Evolutionary conservation across 92 coral and sea anemone genomes (phyloP).

Genomic region (Epizoanthus fatuus): DNA sequence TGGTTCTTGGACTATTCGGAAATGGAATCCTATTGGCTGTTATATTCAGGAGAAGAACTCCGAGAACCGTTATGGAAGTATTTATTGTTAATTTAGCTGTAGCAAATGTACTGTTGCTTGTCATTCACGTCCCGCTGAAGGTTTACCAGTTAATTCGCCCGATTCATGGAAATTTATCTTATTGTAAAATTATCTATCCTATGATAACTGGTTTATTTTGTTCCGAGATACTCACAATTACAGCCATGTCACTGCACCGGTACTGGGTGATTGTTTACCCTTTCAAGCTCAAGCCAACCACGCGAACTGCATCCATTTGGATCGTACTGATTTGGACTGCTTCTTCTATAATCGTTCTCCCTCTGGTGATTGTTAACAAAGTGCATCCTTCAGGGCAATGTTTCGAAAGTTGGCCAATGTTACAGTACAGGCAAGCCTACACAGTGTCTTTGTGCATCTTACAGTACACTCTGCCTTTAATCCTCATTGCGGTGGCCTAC

Average conservation of each 20-base stretch:
- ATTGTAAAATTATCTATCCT: slow-evolving; percentile 1
- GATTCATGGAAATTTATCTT: background rate
- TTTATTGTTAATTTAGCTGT: background rate
- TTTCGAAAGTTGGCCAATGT: slow-evolving; percentile 32
- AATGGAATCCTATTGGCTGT: slow-evolving; percentile 5
- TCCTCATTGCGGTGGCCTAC: slow-evolving; percentile 40
- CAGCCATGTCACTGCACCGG: slow-evolving; percentile 59
- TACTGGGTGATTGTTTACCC: slow-evolving; percentile 57
- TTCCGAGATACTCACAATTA: slow-evolving; percentile 44
- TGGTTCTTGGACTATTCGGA: slow-evolving; percentile 3
- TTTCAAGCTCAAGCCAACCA: slow-evolving; percentile 33
- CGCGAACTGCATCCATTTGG: slow-evolving; percentile 6
- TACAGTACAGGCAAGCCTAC: slow-evolving; percentile 28
- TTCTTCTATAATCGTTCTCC: slow-evolving; percentile 32
- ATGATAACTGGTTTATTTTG: slow-evolving; percentile 11
- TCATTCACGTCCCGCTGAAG: slow-evolving; percentile 15
- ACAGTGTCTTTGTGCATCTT: slow-evolving; percentile 40
- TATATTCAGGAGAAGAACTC: slow-evolving; percentile 7
- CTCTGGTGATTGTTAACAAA: slow-evolving; percentile 3
- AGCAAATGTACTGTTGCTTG: background rate
- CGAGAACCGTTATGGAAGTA: slow-evolving; percentile 1
- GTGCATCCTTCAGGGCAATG: slow-evolving; percentile 9
- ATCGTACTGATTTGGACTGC: slow-evolving; percentile 45
- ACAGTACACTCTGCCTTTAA: slow-evolving; percentile 51
- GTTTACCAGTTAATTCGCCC: background rate